Base-by-base conservation (phyloP, 2,797 vertebrate genomes). In the Mus spretus region DNA sequence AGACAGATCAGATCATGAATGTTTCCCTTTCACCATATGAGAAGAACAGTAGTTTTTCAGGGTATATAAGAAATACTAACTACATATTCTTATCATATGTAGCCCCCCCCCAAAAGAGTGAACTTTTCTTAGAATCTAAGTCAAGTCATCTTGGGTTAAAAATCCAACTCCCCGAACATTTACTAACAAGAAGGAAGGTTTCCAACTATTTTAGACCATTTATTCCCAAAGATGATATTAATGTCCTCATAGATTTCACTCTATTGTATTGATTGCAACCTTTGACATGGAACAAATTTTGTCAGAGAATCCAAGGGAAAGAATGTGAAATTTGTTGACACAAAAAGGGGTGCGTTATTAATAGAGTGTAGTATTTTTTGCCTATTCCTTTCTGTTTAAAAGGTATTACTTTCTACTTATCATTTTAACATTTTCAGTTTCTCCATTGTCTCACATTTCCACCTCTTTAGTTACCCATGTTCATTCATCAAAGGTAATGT, bases 221-320 rank as follows among this genome's bases (percentile, higher is more conserved):
- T 93, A 91, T 74, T 96, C 70, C 72, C 65, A 78, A 93, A 97
- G 61, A 91, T 90, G 61, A 91, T 90, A 90, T 34, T 96, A 67
- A n/a, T 85, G 40, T 74, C 88, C 91, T 97, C 89, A 85, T n/a
- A 96, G 75, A 90, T 94, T 94, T 97, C 34, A 94, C 50, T 90
- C 88, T 81, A 89, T 90, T 72, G 78, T 83, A 26, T 70, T 78
- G 55, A 26, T 75, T 78, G 55, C 17, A 84, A 20, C 2, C 19
- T 95, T 94, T 53, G 5, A 34, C 59, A 34, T 94, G 95, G 81
- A 70, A n/a, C 34, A 57, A 70, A 74, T 67, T 95, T 90, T 94
- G 31, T 57, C 57, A 96, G 61, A 77, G 72, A 67, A 24, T 82
- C 83, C n/a, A 90, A 20, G 34, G 31, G 2, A 95, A 94, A 96